These are phyloP conservation scores for Pachyuromys duprasi DNA, from an alignment of 2,797 vertebrate species.

Conservation along the genomic window DNA sequence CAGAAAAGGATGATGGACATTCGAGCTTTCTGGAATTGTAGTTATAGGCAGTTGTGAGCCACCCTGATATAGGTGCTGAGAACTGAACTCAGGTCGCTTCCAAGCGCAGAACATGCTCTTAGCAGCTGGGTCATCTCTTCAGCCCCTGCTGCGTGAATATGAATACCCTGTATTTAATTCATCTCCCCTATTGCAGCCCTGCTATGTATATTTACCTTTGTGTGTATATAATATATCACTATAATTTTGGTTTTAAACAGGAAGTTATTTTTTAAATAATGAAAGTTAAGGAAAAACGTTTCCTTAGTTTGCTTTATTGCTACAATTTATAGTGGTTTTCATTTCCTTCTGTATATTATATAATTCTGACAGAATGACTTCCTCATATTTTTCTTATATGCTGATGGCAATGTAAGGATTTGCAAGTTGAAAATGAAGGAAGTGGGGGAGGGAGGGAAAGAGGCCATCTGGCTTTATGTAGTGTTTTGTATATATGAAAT, in stretches of 20 bases:
- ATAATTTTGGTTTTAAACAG: background rate
- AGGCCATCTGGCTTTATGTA: background rate
- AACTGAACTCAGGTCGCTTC: background rate
- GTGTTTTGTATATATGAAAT: background rate
- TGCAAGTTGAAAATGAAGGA: background rate
- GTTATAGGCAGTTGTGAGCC: background rate
- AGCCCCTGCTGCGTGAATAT: background rate
- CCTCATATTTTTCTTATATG: background rate
- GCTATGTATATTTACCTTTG: background rate
- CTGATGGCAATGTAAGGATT: background rate
- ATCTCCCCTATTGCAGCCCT: background rate
- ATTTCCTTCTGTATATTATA: background rate
- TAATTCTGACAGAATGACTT: background rate
- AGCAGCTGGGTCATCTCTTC: background rate
- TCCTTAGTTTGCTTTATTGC: background rate
- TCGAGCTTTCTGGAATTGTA: background rate
- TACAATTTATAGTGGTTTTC: background rate
- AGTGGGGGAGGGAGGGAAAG: background rate
- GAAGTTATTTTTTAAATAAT: background rate
- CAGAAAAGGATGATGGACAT: background rate
- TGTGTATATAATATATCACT: background rate
- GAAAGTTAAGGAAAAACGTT: background rate
- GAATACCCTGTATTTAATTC: background rate
- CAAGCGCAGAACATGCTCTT: background rate
- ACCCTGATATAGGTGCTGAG: background rate